Evolutionary conservation across 2,888 invertebrate genomes (phyloP).

Genomic region (Tenthredo livida): DNA sequence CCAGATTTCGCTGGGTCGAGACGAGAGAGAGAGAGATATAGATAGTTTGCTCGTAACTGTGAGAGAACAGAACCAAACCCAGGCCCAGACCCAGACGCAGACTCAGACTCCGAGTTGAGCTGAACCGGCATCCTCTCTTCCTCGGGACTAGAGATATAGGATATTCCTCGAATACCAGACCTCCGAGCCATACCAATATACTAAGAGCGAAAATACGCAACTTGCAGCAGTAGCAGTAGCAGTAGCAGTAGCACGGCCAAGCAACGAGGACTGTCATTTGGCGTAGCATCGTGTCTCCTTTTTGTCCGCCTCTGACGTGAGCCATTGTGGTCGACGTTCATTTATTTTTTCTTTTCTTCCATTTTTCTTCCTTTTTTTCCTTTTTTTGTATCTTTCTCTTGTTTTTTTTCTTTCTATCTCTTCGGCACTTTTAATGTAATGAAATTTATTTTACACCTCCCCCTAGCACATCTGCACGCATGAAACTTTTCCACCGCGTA

Average conservation of each 20-base stretch:
- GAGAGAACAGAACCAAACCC: neutral
- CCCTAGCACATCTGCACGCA: neutral
- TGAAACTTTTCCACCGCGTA: neutral
- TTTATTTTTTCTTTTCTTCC: constrained; percentile 22
- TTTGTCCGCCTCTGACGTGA: constrained; percentile 42
- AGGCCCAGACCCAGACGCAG: neutral
- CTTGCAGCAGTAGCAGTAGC: constrained; percentile 56
- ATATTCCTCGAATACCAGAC: constrained; percentile 14
- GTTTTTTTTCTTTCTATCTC: constrained; percentile 61
- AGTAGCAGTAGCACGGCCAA: neutral
- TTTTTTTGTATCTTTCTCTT: constrained; percentile 49
- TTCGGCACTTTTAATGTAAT: constrained; percentile 72
- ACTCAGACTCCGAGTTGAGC: neutral
- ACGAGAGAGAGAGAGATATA: neutral
- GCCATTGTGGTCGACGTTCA: constrained; percentile 42
- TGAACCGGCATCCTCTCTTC: neutral
- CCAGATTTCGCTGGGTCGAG: neutral
- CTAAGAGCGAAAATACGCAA: constrained; percentile 72
- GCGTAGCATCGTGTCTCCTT: constrained; percentile 31
- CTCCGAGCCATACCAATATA: constrained; percentile 70
- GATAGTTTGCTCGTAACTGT: neutral
- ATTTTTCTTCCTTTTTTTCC: constrained; percentile 49
- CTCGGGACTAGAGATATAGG: neutral
- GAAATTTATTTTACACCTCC: constrained; percentile 63
- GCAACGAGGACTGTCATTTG: neutral